Evolutionary conservation across 1,140 invertebrate genomes (phyloP).

Genomic region (Phymastichus coffea): DNA sequence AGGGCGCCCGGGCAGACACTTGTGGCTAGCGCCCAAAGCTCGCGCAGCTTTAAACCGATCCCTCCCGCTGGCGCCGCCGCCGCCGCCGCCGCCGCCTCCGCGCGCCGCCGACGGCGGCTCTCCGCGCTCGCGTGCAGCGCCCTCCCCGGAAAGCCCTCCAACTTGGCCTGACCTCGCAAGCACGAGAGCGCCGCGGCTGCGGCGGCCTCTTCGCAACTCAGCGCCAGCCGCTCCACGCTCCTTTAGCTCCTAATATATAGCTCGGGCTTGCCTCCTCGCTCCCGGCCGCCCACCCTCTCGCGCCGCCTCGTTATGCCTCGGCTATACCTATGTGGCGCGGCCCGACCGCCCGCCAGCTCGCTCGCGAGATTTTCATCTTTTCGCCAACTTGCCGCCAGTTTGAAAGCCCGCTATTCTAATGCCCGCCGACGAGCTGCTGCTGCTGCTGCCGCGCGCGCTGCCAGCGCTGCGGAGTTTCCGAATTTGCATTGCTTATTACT

Average conservation of each 20-base stretch:
- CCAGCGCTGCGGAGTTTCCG: too few relatives aligned
- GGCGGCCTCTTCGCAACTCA: constrained; percentile 2
- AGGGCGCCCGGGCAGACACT: constrained; percentile 56
- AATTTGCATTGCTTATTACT: too few relatives aligned
- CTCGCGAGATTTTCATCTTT: constrained; percentile 4
- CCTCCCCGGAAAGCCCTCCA: constrained; percentile 18
- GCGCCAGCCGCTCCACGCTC: too few relatives aligned
- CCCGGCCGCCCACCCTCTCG: background rate
- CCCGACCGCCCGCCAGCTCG: too few relatives aligned
- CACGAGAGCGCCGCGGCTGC: background rate
- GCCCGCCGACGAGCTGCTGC: background rate
- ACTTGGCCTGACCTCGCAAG: constrained; percentile 25
- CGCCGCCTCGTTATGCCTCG: background rate
- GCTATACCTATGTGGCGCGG: background rate
- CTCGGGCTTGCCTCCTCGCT: too few relatives aligned
- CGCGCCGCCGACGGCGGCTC: constrained; percentile 8
- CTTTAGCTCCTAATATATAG: too few relatives aligned
- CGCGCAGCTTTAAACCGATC: constrained; percentile 44
- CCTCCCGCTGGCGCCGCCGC: background rate
- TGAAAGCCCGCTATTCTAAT: background rate
- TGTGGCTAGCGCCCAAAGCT: constrained; percentile 55
- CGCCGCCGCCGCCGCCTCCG: background rate
- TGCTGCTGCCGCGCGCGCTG: background rate
- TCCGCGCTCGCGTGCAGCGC: too few relatives aligned
- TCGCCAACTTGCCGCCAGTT: background rate